These are phyloP conservation scores for Oscheius sp. DNA, from an alignment of 2,888 invertebrate genomes.

Conservation along the genomic window DNA sequence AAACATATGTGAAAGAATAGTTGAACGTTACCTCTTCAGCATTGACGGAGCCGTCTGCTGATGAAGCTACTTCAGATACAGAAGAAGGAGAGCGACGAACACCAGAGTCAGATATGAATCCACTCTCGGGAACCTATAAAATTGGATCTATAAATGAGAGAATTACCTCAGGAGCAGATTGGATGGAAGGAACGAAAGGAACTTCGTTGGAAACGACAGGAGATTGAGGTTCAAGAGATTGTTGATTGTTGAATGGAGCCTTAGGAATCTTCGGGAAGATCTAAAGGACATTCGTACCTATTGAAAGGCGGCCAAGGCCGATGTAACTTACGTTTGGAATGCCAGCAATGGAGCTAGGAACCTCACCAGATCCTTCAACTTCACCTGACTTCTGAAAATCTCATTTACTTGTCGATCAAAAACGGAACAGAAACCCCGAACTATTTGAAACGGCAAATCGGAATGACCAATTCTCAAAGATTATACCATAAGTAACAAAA, in stretches of 20 bases:
- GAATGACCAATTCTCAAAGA: neutral
- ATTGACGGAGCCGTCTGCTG: conserved; percentile 45
- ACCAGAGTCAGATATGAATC: conserved; percentile 59
- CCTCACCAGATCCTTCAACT: conserved; percentile 56
- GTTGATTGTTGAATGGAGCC: conserved; percentile 49
- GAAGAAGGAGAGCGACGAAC: conserved; percentile 63
- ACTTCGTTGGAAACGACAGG: conserved; percentile 23
- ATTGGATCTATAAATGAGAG: neutral
- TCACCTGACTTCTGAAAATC: conserved; percentile 37
- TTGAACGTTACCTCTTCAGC: conserved; percentile 50
- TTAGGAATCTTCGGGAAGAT: conserved; percentile 68
- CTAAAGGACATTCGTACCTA: conserved; percentile 31
- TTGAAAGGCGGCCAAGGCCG: conserved; percentile 6
- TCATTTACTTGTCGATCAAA: neutral
- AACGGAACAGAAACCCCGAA: too few relatives aligned
- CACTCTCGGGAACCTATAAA: conserved; percentile 65
- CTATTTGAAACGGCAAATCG: too few relatives aligned
- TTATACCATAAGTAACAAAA: neutral
- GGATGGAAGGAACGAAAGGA: conserved; percentile 45
- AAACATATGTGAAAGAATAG: too few relatives aligned
- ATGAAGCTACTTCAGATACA: conserved; percentile 58
- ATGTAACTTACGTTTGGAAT: conserved; percentile 63
- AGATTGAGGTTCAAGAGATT: neutral
- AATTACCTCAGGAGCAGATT: conserved; percentile 45
- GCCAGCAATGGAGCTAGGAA: conserved; percentile 67